A percentile compares a stretch with the other conserved stretches of the same genome.
phyloP scores from a whole-genome alignment of 2,797 vertebrate genomes.

The Acridotheres tristis region DNA sequence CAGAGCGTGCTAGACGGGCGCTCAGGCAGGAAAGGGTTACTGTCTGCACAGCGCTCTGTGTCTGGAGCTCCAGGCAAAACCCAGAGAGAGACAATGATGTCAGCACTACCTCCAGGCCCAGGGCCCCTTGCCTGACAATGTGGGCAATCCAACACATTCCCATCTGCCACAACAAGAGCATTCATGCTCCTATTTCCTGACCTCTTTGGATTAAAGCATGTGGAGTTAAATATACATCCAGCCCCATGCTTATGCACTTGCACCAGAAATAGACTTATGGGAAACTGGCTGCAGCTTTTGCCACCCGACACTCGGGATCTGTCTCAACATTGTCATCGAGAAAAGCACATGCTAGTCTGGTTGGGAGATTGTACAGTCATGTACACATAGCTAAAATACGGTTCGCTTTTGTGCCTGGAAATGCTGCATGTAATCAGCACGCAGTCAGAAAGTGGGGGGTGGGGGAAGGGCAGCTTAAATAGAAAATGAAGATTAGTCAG shows the following conservation, averaged over 20 bases:
- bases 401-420: background rate
- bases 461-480: background rate
- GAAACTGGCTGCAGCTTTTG: constrained; percentile 64
- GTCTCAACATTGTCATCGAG: constrained; percentile 29
- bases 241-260: constrained; percentile 23
- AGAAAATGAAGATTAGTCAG: constrained; percentile 16
- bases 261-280: constrained; percentile 67
- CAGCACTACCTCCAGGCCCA: constrained; percentile 80
- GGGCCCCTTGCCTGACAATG: constrained; percentile 80
- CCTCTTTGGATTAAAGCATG: constrained; percentile 68
- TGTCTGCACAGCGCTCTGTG: constrained; percentile 70
- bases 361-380: background rate
- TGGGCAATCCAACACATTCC: constrained; percentile 81
- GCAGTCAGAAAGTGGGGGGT: background rate
- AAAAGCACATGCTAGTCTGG: background rate
- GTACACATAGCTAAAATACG: background rate
- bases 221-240: constrained; percentile 71
- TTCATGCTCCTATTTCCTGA: constrained; percentile 73
- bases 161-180: constrained; percentile 78
- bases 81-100: constrained; percentile 80
- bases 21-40: constrained; percentile 72
- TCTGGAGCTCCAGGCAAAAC: constrained; percentile 75
- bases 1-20: background rate
- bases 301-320: constrained; percentile 36
- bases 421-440: background rate